Evolutionary conservation across 2,888 invertebrate species (phyloP).

Genomic region (Oscheius onirici): DNA sequence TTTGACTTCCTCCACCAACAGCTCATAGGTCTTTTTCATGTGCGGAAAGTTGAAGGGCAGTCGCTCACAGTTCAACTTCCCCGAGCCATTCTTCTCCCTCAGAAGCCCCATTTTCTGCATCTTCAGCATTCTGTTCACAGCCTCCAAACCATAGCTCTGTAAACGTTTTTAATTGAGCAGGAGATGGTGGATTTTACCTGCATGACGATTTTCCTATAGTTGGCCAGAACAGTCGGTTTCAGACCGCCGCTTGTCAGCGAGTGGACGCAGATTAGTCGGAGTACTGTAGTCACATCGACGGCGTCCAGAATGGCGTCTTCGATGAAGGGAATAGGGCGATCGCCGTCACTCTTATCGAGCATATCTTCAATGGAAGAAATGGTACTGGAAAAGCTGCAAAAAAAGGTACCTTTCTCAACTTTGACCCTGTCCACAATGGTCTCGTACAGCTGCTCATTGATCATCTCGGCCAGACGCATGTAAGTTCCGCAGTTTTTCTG

Average conservation of each 20-base stretch:
- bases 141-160: slow-evolving; percentile 66
- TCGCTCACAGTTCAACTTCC: slow-evolving; percentile 48
- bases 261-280: slow-evolving; percentile 85
- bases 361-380: slow-evolving; percentile 81
- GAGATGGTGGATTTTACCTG: slow-evolving; percentile 35
- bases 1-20: slow-evolving; percentile 41
- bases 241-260: slow-evolving; percentile 90
- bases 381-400: too few species aligned
- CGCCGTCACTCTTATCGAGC: slow-evolving; percentile 88
- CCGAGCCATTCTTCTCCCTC: slow-evolving; percentile 51
- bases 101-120: slow-evolving; percentile 68
- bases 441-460: slow-evolving; percentile 40
- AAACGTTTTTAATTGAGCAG: slow-evolving; percentile 5
- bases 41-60: slow-evolving; percentile 46
- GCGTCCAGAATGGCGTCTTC: slow-evolving; percentile 85
- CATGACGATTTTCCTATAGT: slow-evolving; percentile 72
- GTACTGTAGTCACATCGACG: slow-evolving; percentile 42
- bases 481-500: slow-evolving; percentile 32
- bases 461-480: slow-evolving; percentile 54
- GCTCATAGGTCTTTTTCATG: slow-evolving; percentile 45
- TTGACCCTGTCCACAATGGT: slow-evolving; percentile 42
- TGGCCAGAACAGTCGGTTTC: slow-evolving; percentile 85
- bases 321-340: slow-evolving; percentile 86
- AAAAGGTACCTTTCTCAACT: slow-evolving; percentile 35
- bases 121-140: slow-evolving; percentile 59